Evolutionary conservation across 2,888 invertebrate species (phyloP).

Genomic region (Latheticus oryzae): DNA sequence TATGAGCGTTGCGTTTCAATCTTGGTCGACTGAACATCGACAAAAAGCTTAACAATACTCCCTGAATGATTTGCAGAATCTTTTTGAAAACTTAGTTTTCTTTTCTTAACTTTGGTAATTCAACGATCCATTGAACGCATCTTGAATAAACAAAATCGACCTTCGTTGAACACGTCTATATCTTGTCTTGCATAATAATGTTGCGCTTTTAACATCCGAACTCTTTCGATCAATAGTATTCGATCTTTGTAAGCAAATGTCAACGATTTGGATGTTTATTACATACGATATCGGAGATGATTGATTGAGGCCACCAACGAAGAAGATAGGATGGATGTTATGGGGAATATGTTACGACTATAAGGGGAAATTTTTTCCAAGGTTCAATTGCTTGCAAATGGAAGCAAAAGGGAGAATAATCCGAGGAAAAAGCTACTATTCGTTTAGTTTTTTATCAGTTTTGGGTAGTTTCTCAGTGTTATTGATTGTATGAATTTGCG

Average conservation of each 20-base stretch:
- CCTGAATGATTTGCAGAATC: background rate
- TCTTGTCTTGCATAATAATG: too few species aligned
- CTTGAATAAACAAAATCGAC: slow-evolving; percentile 14
- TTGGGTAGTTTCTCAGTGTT: too few species aligned
- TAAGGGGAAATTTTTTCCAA: slow-evolving; percentile 19
- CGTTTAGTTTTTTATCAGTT: too few species aligned
- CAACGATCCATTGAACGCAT: slow-evolving; percentile 14
- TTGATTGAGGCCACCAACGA: slow-evolving; percentile 4
- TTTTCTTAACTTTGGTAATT: background rate
- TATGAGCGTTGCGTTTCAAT: too few species aligned
- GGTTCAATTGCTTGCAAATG: slow-evolving; percentile 6
- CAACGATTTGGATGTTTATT: too few species aligned
- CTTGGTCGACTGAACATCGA: too few species aligned
- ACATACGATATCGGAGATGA: too few species aligned
- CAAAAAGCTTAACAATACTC: slow-evolving; percentile 2
- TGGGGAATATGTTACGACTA: slow-evolving; percentile 3
- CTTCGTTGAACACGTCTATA: too few species aligned
- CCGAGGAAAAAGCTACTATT: slow-evolving; percentile 1
- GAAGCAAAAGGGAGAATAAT: slow-evolving; percentile 1
- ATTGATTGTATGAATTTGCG: too few species aligned
- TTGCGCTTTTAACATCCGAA: too few species aligned
- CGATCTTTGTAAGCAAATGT: too few species aligned
- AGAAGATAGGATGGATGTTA: slow-evolving; percentile 10
- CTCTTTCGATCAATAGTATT: too few species aligned
- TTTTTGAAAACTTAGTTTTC: slow-evolving; percentile 4